Evolutionary conservation across 2,797 vertebrate genomes (phyloP).

Genomic region (Kryptopterus vitreolus): DNA sequence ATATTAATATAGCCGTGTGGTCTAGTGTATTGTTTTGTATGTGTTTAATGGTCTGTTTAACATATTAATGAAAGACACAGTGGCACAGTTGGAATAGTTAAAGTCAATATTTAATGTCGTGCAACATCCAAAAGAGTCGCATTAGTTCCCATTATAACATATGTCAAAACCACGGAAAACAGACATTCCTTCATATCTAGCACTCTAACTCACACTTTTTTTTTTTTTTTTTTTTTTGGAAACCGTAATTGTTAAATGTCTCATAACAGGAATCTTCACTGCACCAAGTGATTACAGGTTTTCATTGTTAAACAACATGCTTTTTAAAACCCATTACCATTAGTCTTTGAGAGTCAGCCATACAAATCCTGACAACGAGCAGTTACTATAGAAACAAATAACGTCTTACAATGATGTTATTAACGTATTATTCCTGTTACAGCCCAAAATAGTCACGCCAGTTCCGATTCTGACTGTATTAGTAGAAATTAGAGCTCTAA

Average conservation of each 20-base stretch:
- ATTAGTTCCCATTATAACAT: not conserved
- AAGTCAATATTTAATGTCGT: not conserved
- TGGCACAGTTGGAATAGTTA: not conserved
- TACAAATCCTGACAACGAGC: not conserved
- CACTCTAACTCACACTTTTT: not conserved
- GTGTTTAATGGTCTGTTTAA: not conserved
- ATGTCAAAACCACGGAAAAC: not conserved
- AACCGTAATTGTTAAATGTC: not conserved
- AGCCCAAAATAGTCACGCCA: not conserved
- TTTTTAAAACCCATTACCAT: not conserved
- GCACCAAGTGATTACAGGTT: not conserved
- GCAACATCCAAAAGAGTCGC: not conserved
- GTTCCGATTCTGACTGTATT: not conserved
- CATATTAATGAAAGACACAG: not conserved
- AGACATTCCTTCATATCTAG: too few relatives aligned
- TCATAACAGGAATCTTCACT: not conserved
- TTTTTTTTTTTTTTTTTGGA: too few relatives aligned
- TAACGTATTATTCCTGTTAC: not conserved
- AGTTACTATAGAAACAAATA: conserved; percentile 9
- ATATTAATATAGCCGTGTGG: not conserved
- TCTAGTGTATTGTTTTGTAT: not conserved
- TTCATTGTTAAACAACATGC: not conserved
- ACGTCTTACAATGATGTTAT: not conserved
- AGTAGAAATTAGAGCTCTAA: not conserved
- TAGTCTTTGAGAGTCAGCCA: not conserved